Conservation (phyloP, 2,888 invertebrate species). For the Dione juno region DNA sequence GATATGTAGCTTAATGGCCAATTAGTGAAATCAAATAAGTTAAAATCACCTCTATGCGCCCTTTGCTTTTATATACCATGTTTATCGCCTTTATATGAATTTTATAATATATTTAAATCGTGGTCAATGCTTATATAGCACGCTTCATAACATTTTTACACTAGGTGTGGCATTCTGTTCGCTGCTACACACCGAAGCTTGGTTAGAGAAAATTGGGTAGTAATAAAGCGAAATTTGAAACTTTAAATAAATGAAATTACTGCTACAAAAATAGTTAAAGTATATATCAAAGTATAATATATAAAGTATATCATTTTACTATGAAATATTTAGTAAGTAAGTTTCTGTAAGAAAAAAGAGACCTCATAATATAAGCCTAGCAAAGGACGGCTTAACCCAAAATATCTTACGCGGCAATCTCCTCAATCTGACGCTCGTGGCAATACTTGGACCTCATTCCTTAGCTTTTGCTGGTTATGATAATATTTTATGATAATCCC, state of each 20-base stretch:
- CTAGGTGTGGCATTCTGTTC: no score
- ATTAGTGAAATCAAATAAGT: constrained; percentile 33
- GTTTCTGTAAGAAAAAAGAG: background rate
- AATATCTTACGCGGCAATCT: constrained; percentile 12
- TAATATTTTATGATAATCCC: background rate
- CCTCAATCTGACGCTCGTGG: constrained; percentile 4
- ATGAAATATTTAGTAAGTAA: background rate
- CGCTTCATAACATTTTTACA: no score
- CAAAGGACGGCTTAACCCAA: constrained; percentile 17
- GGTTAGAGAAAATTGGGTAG: no score
- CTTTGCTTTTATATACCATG: background rate
- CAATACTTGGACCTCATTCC: constrained; percentile 12
- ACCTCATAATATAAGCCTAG: background rate
- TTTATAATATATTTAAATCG: no score
- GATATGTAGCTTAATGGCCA: constrained; percentile 30
- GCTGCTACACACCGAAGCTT: no score
- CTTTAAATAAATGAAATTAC: no score
- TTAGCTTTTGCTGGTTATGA: background rate
- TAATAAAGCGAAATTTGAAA: no score
- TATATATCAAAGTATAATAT: no score
- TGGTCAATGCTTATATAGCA: no score
- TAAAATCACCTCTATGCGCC: background rate
- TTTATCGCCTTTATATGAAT: background rate
- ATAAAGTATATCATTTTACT: no score
- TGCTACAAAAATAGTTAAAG: no score